phyloP scores from a whole-genome alignment of 2,797 vertebrate genomes.

The Knipowitschia caucasica region DNA sequence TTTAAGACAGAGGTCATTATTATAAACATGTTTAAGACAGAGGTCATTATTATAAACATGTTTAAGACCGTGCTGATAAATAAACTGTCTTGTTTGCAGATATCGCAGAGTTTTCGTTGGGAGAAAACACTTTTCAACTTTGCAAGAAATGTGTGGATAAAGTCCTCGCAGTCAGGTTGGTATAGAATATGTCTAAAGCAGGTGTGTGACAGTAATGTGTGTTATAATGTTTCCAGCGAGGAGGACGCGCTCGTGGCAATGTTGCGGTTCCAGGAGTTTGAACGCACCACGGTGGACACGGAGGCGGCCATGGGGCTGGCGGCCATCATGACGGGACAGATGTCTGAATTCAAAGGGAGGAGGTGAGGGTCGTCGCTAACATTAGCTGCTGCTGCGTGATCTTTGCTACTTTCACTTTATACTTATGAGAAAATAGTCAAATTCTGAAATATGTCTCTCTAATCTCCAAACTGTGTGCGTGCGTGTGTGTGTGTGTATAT shows the following conservation, averaged over 20 bases:
- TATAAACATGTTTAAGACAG: not conserved
- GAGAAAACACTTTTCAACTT: constrained; percentile 80
- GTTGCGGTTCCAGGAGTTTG: constrained; percentile 87
- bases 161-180: constrained; percentile 84
- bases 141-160: constrained; percentile 86
- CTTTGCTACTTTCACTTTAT: too few species aligned
- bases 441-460: too few species aligned
- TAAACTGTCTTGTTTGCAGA: constrained; percentile 65
- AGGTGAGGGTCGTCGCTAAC: too few species aligned
- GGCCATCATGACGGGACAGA: constrained; percentile 80
- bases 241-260: constrained; percentile 84
- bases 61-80: not conserved
- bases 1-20: not conserved
- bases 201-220: too few species aligned
- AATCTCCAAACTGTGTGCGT: not conserved
- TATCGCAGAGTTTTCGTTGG: constrained; percentile 79
- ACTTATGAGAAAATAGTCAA: too few species aligned
- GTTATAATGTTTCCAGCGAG: constrained; percentile 61
- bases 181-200: too few species aligned
- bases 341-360: constrained; percentile 87
- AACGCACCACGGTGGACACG: constrained; percentile 82
- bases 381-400: too few species aligned
- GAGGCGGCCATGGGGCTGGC: constrained; percentile 88
- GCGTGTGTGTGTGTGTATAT: not conserved
- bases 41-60: not conserved